Evolutionary conservation across 2,113 vertebrate species (phyloP), one percentile per base, ranked within the genome.

Genomic region (Xyliphius kryptos): DNA sequence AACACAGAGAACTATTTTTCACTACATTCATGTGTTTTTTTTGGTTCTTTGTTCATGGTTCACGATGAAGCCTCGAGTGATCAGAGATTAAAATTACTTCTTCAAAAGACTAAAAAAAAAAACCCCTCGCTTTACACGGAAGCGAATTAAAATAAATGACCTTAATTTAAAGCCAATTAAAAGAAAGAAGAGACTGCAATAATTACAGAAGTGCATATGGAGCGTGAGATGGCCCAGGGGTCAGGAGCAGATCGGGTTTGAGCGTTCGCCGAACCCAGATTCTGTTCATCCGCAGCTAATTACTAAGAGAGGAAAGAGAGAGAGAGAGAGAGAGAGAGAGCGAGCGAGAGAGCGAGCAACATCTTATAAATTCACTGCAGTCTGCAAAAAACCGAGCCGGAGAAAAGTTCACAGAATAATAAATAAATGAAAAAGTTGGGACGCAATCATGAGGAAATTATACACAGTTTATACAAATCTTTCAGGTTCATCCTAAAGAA

Each of bases 101-200:
- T 43, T 58, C 40, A 58, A 6, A 43, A 58, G 26, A 41, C n/a
- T 19, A 20, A 19, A 1, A 9, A 26, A 37, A 53, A 20, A 26
- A 11, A 46, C 51, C 16, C 19, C 2, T 4, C 41, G 5, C 51
- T n/a, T n/a, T n/a, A 53, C 51, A 64, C 52, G 51, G 38, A 17
- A 15, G 61, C 61, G 46, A 47, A 64, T 64, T 64, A 64, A 64
- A 64, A 64, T 19, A 64, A 64, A 64, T 64, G 22, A 21, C 20
- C 51, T 36, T 64, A 15, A 54, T 54, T 64, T 46, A 64, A 64
- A 55, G 51, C 40, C 61, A 64, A 64, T 64, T 64, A 64, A 46
- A 62, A 62, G 48, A 62, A 51, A 44, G 61, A 55, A 44, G 61
- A 55, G 15, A 10, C 61, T 55, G 40, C 61, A 55, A 54, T 64